Conservation (phyloP, 1,140 invertebrate genomes). For the Thereuonema tuberculata region DNA sequence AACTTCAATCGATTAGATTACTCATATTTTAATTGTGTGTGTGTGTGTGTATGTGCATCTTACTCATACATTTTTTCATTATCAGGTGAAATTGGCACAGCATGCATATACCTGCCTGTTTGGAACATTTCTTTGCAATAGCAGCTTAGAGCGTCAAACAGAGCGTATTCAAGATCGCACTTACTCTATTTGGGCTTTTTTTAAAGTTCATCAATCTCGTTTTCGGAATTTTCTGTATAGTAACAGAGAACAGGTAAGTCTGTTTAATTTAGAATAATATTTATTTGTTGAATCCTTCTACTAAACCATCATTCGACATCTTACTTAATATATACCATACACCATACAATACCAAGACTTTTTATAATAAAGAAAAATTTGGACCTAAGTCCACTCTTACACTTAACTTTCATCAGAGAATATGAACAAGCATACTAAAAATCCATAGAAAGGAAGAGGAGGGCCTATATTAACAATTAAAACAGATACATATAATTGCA, state of each 20-base stretch:
- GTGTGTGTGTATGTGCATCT: slow-evolving; percentile 11
- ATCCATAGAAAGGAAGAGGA: too few species aligned
- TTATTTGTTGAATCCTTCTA: not conserved
- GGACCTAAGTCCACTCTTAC: too few species aligned
- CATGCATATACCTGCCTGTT: slow-evolving; percentile 93
- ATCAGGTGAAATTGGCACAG: slow-evolving; percentile 82
- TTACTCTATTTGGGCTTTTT: slow-evolving; percentile 75
- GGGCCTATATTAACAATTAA: too few species aligned
- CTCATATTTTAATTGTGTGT: not conserved
- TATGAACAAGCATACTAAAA: too few species aligned
- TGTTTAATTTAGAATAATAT: not conserved
- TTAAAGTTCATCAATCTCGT: slow-evolving; percentile 45
- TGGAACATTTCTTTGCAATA: slow-evolving; percentile 93
- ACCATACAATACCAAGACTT: too few species aligned
- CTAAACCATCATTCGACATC: too few species aligned
- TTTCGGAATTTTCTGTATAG: slow-evolving; percentile 78
- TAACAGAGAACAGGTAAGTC: slow-evolving; percentile 26
- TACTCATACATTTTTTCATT: slow-evolving; percentile 21
- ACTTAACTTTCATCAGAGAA: too few species aligned
- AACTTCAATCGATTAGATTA: not conserved
- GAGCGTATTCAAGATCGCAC: slow-evolving; percentile 52
- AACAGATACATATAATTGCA: too few species aligned
- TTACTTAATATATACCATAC: too few species aligned
- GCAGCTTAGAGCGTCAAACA: slow-evolving; percentile 52
- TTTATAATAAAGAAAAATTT: too few species aligned